Percentiles rank a stretch among this genome's conserved stretches.
Evolutionary conservation across 2,797 vertebrate species (phyloP).

Genomic region (Basileuterus tristriatus): DNA sequence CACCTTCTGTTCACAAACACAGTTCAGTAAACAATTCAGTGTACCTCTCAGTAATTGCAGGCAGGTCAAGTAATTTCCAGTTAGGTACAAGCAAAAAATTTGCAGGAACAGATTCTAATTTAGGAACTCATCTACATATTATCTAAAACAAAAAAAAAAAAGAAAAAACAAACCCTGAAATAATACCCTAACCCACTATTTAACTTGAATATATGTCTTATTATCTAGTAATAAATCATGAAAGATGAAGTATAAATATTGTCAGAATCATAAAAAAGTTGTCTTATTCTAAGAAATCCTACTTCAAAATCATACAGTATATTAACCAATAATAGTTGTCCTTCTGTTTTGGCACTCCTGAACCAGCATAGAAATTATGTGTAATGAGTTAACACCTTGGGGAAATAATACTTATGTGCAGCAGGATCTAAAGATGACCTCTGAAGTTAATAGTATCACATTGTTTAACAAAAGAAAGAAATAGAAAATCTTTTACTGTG

Average conservation of each 20-base stretch:
- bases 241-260: conserved; percentile 71
- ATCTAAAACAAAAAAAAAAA: neutral
- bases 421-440: conserved; percentile 49
- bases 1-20: neutral
- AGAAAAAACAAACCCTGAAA: neutral
- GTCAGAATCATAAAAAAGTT: conserved; percentile 68
- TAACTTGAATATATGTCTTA: conserved; percentile 64
- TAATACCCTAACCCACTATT: conserved; percentile 53
- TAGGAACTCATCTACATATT: conserved; percentile 31
- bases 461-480: conserved; percentile 56
- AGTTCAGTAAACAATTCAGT: neutral
- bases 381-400: conserved; percentile 16
- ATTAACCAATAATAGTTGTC: conserved; percentile 11
- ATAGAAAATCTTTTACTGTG: conserved; percentile 50
- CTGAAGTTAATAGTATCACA: conserved; percentile 46
- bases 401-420: conserved; percentile 11
- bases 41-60: neutral
- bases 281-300: conserved; percentile 67
- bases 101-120: neutral
- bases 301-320: conserved; percentile 58
- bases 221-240: conserved; percentile 63
- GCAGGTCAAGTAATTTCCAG: neutral
- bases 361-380: conserved; percentile 49
- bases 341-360: conserved; percentile 64
- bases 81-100: neutral